phyloP scores from a whole-genome alignment of 2,797 vertebrate species.

The Nothura maculosa region DNA sequence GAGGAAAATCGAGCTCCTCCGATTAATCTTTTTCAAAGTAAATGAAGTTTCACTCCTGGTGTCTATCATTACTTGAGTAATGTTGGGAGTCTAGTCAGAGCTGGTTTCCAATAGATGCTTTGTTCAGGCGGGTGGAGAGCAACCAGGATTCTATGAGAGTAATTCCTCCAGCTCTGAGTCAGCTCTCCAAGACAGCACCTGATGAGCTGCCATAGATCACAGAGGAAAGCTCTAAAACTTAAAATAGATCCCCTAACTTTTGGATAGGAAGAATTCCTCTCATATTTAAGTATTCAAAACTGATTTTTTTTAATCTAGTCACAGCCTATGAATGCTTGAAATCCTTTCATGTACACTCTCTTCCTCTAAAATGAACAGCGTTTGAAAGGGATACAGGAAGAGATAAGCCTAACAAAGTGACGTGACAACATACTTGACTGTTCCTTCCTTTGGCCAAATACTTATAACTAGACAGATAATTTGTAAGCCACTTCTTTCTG shows the following conservation, averaged over 20 bases:
- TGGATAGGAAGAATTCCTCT: not conserved
- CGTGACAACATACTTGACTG: conserved; percentile 38
- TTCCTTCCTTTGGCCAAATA: conserved; percentile 19
- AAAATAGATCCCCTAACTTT: not conserved
- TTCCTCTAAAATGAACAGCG: conserved; percentile 8
- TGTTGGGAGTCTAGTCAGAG: not conserved
- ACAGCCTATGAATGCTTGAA: not conserved
- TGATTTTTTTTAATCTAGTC: not conserved
- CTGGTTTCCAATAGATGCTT: not conserved
- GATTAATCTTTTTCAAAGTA: not conserved
- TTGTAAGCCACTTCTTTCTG: not conserved
- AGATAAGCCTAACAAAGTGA: conserved; percentile 62
- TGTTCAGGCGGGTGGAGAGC: not conserved
- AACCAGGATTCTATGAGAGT: not conserved
- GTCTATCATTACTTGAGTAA: not conserved
- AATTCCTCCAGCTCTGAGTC: not conserved
- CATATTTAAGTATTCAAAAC: not conserved
- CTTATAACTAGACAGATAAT: not conserved
- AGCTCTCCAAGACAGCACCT: not conserved
- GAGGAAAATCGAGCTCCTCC: not conserved
- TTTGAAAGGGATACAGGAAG: conserved; percentile 53
- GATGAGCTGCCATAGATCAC: not conserved
- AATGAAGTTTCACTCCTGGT: not conserved
- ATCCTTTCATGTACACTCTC: not conserved
- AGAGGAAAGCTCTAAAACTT: not conserved